Evolutionary conservation across 2,797 vertebrate genomes (phyloP).

Genomic region (Micropoecilia bifurca): DNA sequence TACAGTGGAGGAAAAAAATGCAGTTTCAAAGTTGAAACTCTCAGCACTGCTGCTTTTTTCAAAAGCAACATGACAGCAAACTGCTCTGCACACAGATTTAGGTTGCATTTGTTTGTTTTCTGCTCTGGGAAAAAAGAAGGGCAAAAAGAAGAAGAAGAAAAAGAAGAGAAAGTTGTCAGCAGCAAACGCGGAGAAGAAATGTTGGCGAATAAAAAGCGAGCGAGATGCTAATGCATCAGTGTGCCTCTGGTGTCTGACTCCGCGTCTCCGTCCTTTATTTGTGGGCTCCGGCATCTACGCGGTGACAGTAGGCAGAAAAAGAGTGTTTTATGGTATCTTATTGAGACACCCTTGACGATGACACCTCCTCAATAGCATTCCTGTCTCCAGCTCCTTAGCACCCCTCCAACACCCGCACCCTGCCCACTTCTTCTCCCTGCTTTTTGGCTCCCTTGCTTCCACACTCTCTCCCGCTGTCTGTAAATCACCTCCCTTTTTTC

Average conservation of each 20-base stretch:
- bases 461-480: constrained; percentile 37
- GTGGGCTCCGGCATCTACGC: constrained; percentile 30
- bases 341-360: constrained; percentile 76
- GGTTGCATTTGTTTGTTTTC: constrained; percentile 16
- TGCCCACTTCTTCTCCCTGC: constrained; percentile 34
- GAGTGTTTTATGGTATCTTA: constrained; percentile 75
- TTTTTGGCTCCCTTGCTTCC: constrained; percentile 59
- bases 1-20: background rate
- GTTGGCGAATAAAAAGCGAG: constrained; percentile 45
- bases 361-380: constrained; percentile 71
- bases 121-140: constrained; percentile 15
- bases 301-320: constrained; percentile 70
- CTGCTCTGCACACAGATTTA: constrained; percentile 11
- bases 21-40: background rate
- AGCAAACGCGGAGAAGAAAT: constrained; percentile 20
- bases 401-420: constrained; percentile 11
- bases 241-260: constrained; percentile 18
- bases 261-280: constrained; percentile 49
- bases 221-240: constrained; percentile 45
- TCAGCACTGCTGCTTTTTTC: background rate
- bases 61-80: constrained; percentile 18
- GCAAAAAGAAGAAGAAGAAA: background rate
- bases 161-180: constrained; percentile 26
- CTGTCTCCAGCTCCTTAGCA: constrained; percentile 58
- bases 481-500: constrained; percentile 63